phyloP scores from a whole-genome alignment of 2,797 vertebrate genomes.

The Poeciliopsis gracilis region DNA sequence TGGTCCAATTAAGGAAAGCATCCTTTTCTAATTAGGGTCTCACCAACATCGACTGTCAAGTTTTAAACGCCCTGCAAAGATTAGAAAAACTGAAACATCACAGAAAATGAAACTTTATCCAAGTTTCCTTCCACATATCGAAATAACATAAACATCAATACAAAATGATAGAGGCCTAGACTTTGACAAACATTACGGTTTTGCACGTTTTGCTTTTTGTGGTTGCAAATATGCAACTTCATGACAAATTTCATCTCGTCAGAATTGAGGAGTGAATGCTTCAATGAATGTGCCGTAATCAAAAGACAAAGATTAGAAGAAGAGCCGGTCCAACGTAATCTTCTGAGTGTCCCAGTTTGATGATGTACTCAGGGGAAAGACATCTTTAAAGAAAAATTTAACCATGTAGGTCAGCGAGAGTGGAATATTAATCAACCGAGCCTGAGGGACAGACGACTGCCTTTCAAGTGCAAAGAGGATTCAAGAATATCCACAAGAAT shows the following conservation, averaged over 20 bases:
- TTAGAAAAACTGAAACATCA: background rate
- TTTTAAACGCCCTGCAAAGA: background rate
- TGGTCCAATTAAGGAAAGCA: background rate
- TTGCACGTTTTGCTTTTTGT: background rate
- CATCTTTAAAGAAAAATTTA: constrained; percentile 57
- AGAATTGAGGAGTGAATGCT: background rate
- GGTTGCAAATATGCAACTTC: background rate
- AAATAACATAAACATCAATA: background rate
- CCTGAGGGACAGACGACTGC: constrained; percentile 28
- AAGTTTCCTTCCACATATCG: background rate
- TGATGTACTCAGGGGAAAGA: constrained; percentile 17
- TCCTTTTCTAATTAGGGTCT: background rate
- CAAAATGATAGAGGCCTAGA: background rate
- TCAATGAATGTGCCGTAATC: constrained; percentile 10
- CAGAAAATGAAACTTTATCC: background rate
- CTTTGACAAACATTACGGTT: background rate
- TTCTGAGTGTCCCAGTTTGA: constrained; percentile 46
- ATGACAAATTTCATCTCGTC: background rate
- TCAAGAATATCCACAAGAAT: background rate
- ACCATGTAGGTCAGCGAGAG: constrained; percentile 58
- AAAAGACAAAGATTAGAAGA: background rate
- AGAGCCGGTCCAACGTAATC: constrained; percentile 23
- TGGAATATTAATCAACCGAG: constrained; percentile 59
- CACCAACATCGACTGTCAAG: background rate
- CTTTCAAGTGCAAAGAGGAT: constrained; percentile 1